These are phyloP conservation scores for Papilio aristodemus DNA, from an alignment of 1,140 invertebrate genomes.

Conservation along the genomic window DNA sequence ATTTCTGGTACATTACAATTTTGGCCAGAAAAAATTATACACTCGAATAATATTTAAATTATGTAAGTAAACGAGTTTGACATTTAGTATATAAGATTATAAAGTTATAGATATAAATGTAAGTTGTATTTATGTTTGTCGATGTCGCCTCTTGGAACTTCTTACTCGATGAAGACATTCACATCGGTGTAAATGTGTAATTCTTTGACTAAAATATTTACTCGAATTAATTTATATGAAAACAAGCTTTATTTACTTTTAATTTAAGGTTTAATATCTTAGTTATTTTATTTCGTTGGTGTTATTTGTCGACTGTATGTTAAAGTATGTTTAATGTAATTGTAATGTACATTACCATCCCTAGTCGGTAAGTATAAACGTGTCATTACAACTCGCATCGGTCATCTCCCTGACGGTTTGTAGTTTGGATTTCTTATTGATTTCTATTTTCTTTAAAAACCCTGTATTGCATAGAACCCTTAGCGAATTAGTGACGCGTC, in stretches of 20 bases:
- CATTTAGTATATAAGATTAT: slow-evolving; percentile 13
- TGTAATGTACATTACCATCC: slow-evolving; percentile 45
- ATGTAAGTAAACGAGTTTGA: slow-evolving; percentile 9
- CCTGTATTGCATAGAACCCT: slow-evolving; percentile 73
- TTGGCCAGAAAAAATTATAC: slow-evolving; percentile 9
- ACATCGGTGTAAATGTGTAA: background rate
- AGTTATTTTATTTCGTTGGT: slow-evolving; percentile 4
- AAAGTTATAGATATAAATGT: background rate
- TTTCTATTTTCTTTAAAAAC: slow-evolving; percentile 49
- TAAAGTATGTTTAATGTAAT: slow-evolving; percentile 4
- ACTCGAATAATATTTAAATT: slow-evolving; percentile 25
- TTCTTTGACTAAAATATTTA: background rate
- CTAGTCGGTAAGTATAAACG: slow-evolving; percentile 57
- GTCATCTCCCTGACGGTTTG: slow-evolving; percentile 45
- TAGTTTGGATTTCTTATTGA: slow-evolving; percentile 41
- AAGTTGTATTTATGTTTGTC: slow-evolving; percentile 9
- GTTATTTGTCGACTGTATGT: background rate
- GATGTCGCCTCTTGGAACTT: background rate
- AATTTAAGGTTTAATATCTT: slow-evolving; percentile 1
- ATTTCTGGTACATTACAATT: background rate
- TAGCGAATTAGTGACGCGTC: slow-evolving; percentile 69
- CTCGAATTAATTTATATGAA: slow-evolving; percentile 20
- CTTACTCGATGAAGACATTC: too few species aligned
- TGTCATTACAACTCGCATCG: slow-evolving; percentile 62
- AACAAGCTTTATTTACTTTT: slow-evolving; percentile 25